A percentile compares a stretch with the other conserved stretches of the same genome.
phyloP scores from a whole-genome alignment of 2,888 invertebrate species.

The Diogma glabrata region DNA sequence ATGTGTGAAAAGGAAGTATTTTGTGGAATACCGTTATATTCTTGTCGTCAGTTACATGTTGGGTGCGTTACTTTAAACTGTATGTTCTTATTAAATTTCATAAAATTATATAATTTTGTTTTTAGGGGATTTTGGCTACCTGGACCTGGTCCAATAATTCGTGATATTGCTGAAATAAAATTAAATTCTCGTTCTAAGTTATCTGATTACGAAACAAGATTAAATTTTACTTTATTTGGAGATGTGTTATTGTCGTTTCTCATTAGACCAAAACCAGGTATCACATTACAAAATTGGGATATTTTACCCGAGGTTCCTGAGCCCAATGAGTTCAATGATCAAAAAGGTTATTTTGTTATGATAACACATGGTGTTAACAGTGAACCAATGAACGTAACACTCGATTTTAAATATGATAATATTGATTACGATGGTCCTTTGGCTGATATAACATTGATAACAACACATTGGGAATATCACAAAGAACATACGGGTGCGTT shows the following conservation, averaged over 20 bases:
- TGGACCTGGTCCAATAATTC: constrained; percentile 24
- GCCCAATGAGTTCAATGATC: constrained; percentile 23
- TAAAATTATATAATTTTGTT: not conserved
- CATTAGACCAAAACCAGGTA: constrained; percentile 24
- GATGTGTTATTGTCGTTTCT: constrained; percentile 23
- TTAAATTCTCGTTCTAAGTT: constrained; percentile 19
- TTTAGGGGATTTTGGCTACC: constrained; percentile 27
- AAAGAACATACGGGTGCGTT: constrained; percentile 27
- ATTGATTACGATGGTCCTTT: constrained; percentile 22
- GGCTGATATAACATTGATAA: constrained; percentile 26
- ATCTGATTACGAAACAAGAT: constrained; percentile 18
- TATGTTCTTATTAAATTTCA: not conserved
- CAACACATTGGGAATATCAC: constrained; percentile 26
- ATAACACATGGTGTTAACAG: constrained; percentile 26
- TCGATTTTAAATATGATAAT: constrained; percentile 21
- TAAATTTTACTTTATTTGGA: constrained; percentile 21
- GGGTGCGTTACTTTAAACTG: constrained; percentile 22
- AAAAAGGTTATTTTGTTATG: constrained; percentile 25
- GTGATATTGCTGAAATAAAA: constrained; percentile 23
- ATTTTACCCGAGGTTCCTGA: constrained; percentile 23
- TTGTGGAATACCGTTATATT: constrained; percentile 26
- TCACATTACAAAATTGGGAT: constrained; percentile 23
- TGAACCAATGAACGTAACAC: constrained; percentile 23
- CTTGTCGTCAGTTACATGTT: constrained; percentile 23
- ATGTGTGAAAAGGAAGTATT: constrained; percentile 27